Percentiles rank a stretch among this genome's conserved stretches.
phyloP scores from a whole-genome alignment of 2,797 vertebrate genomes.

The Hephaestus fuliginosus region DNA sequence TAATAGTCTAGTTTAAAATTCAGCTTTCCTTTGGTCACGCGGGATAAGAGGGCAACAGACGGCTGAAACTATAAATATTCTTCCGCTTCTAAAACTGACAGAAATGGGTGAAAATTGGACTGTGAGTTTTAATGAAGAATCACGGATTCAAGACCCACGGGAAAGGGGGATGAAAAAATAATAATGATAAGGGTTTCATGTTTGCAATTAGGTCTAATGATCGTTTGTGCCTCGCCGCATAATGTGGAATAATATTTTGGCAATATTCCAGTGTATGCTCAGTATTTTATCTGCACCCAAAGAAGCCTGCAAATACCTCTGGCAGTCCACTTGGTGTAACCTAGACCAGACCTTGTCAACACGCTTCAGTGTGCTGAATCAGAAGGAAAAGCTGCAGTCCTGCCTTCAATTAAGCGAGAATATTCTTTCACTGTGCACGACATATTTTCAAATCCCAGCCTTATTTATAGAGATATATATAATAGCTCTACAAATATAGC shows the following conservation, averaged over 20 bases:
- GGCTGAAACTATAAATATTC: slow-evolving; percentile 41
- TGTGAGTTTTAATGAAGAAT: slow-evolving; percentile 53
- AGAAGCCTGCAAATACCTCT: slow-evolving; percentile 1
- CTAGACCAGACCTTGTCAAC: neutral
- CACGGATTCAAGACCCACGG: slow-evolving; percentile 34
- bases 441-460: neutral
- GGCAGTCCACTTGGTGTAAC: neutral
- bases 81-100: slow-evolving; percentile 12
- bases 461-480: neutral
- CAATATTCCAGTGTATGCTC: slow-evolving; percentile 22
- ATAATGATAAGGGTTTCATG: slow-evolving; percentile 38
- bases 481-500: too few species aligned
- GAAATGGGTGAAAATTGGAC: slow-evolving; percentile 20
- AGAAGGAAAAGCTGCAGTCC: neutral
- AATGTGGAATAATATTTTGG: slow-evolving; percentile 46
- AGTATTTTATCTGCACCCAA: slow-evolving; percentile 15
- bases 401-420: neutral
- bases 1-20: slow-evolving; percentile 57
- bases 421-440: neutral
- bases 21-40: slow-evolving; percentile 14
- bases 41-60: slow-evolving; percentile 24
- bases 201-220: slow-evolving; percentile 56
- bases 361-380: neutral
- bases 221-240: slow-evolving; percentile 33
- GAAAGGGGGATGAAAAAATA: slow-evolving; percentile 27